Evolutionary conservation across 1,140 invertebrate species (phyloP).

Genomic region (Zaprionus inermis): DNA sequence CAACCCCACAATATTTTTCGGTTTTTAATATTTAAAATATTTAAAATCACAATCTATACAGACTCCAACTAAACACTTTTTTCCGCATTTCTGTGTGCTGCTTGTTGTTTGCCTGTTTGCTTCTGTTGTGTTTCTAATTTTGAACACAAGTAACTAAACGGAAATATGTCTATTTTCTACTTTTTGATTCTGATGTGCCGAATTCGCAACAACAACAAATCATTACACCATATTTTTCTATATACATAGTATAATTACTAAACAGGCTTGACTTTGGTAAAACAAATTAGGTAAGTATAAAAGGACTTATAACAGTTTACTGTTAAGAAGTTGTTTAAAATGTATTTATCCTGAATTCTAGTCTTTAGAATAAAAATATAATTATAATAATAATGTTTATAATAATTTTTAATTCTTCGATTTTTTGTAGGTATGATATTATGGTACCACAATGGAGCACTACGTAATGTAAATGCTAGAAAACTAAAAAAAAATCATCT

Average conservation of each 20-base stretch:
- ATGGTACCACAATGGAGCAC: constrained; percentile 74
- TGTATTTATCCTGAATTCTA: background rate
- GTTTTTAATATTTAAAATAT: background rate
- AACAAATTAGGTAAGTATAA: constrained; percentile 75
- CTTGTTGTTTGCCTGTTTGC: constrained; percentile 83
- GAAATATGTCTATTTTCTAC: constrained; percentile 44
- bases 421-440: constrained; percentile 71
- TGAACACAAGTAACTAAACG: constrained; percentile 33
- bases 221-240: constrained; percentile 23
- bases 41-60: background rate
- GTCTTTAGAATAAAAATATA: too few relatives aligned
- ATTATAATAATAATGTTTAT: background rate
- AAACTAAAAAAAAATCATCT: background rate
- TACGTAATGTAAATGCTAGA: constrained; percentile 42
- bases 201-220: constrained; percentile 19
- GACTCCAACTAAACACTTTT: constrained; percentile 8
- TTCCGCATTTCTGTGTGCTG: constrained; percentile 66
- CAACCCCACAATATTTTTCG: background rate
- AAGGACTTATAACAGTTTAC: background rate
- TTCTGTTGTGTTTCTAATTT: constrained; percentile 65
- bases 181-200: constrained; percentile 38
- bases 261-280: constrained; percentile 73
- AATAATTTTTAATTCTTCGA: constrained; percentile 23
- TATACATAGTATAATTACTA: constrained; percentile 76
- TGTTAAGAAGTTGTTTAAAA: background rate